Evolutionary conservation across 2,113 vertebrate species (phyloP), one percentile per base, ranked within the genome.

Genomic region (Dolichotis patagonum): DNA sequence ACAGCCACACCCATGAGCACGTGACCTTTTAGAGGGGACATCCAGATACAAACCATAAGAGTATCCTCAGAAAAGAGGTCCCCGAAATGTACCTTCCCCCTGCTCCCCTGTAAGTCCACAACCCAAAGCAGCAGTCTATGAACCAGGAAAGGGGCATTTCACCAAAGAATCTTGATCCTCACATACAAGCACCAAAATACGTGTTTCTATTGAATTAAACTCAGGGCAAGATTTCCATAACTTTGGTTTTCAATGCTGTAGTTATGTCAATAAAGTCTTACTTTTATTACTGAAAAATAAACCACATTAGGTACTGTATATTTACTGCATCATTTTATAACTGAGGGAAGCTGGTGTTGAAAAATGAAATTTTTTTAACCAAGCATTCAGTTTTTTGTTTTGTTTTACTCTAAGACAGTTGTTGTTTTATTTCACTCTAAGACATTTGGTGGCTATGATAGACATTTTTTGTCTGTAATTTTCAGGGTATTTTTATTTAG

Each of bases 361-460:
- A 78, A 90, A 73, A 60, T 60, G 41, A 84, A 92, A 75, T 94
- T 56, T 2, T 86, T 92, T 85, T 58, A 96, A 71, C 22, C 19
- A 92, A 80, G 1, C 41, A 78, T 52, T 95, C 75, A 92, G 62
- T 28, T 88, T 56, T 56, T 56, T 56, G 54, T 56, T 56, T 14
- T 56, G 54, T 82, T 89, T 28, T 82, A 62, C 26, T 49, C 35
- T 71, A 69, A 89, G 30, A 77, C 56, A 90, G 38, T 83, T 73
- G 16, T n/a, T 56, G 54, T 82, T 89, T 28, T 82, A 9, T 86
- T 95, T 82, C 49, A 62, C 26, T 49, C 35, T 71, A 69, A 89
- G 30, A 77, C 56, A 90, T 38, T 83, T 73, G 16, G 16, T 94
- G 58, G 30, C 38, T 77, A 58, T 20, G 5, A 77, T 88, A 24